These are phyloP conservation scores for Andrena bicolor DNA, from an alignment of 2,888 invertebrate species.

Conservation along the genomic window DNA sequence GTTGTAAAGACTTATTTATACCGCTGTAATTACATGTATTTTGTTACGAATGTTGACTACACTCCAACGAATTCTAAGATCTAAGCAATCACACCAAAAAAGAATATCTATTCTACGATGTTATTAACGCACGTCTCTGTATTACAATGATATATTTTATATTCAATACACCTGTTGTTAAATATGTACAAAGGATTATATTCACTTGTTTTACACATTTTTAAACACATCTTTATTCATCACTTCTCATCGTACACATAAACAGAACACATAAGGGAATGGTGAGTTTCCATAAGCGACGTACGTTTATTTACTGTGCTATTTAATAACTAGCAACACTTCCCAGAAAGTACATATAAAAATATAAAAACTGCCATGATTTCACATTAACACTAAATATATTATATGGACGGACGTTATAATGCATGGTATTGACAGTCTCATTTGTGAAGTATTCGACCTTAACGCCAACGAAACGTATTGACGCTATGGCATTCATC, in stretches of 20 bases:
- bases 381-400: slow-evolving; percentile 52
- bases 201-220: slow-evolving; percentile 35
- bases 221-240: slow-evolving; percentile 38
- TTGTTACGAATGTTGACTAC: slow-evolving; percentile 16
- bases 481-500: slow-evolving; percentile 26
- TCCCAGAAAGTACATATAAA: slow-evolving; percentile 60
- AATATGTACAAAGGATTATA: slow-evolving; percentile 35
- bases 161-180: slow-evolving; percentile 38
- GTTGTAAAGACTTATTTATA: slow-evolving; percentile 49
- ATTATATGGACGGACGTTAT: slow-evolving; percentile 33
- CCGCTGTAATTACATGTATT: slow-evolving; percentile 37
- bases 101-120: slow-evolving; percentile 26
- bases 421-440: slow-evolving; percentile 77
- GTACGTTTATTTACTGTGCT: slow-evolving; percentile 30
- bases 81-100: slow-evolving; percentile 46
- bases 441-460: slow-evolving; percentile 57
- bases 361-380: slow-evolving; percentile 54
- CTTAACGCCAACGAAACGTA: slow-evolving; percentile 33
- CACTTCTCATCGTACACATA: slow-evolving; percentile 35
- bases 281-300: slow-evolving; percentile 38
- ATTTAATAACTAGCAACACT: not conserved
- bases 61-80: slow-evolving; percentile 17
- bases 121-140: slow-evolving; percentile 32
- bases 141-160: slow-evolving; percentile 50
- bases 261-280: slow-evolving; percentile 38